Conservation (phyloP, 2,888 invertebrate genomes). For the Ormyrus labotus region DNA sequence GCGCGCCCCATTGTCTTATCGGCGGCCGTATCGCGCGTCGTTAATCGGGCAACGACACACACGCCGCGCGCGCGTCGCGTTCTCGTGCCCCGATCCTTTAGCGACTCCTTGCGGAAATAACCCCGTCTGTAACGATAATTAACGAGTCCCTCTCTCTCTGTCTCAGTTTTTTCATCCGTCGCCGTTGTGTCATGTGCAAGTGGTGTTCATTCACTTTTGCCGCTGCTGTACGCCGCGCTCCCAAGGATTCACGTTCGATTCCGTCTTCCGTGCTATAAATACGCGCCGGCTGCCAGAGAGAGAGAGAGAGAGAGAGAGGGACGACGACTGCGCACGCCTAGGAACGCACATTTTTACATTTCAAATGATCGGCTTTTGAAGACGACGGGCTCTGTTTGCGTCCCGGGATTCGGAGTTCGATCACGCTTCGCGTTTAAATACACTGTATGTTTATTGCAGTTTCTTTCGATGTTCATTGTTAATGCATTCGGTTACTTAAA, state of each 20-base stretch:
- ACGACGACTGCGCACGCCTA: constrained; percentile 6
- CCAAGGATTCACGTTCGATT: constrained; percentile 54
- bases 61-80: neutral
- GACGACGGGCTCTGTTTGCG: neutral
- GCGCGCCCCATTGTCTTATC: constrained; percentile 53
- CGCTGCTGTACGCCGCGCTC: constrained; percentile 16
- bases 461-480: no score
- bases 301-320: neutral
- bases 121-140: constrained; percentile 25
- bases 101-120: constrained; percentile 3
- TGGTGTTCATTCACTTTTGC: constrained; percentile 50
- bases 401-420: neutral
- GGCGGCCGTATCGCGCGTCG: constrained; percentile 42
- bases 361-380: constrained; percentile 21
- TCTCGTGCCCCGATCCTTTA: constrained; percentile 1
- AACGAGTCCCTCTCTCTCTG: constrained; percentile 25
- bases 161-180: neutral
- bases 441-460: no score
- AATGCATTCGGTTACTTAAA: no score
- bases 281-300: neutral
- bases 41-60: constrained; percentile 52
- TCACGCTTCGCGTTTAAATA: no score
- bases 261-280: constrained; percentile 52
- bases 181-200: neutral
- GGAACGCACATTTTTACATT: constrained; percentile 49